Evolutionary conservation across 2,113 vertebrate genomes (phyloP).

Genomic region (Chaenocephalus aceratus): DNA sequence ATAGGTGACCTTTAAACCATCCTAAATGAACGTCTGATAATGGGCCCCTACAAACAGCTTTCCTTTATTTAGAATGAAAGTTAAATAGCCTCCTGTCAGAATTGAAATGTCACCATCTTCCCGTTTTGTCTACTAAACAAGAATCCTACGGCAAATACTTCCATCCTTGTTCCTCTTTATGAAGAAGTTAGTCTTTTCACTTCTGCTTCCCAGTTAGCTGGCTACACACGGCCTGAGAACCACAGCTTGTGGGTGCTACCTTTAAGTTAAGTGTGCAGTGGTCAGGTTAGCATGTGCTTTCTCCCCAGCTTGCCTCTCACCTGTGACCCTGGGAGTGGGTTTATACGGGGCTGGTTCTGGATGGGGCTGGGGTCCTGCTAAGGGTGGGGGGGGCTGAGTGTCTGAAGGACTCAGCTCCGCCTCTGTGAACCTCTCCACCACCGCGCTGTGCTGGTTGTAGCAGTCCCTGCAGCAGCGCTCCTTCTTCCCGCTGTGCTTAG

Average conservation of each 20-base stretch:
- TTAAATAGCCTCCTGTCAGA: not conserved
- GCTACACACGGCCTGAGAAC: not conserved
- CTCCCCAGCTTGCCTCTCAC: conserved; percentile 67
- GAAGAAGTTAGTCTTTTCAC: conserved; percentile 13
- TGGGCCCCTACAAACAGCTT: not conserved
- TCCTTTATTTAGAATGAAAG: not conserved
- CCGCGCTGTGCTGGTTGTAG: conserved; percentile 85
- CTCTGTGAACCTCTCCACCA: conserved; percentile 81
- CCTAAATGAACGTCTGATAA: not conserved
- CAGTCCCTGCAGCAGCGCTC: conserved; percentile 94
- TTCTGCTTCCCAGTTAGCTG: conserved; percentile 25
- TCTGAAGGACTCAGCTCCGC: conserved; percentile 75
- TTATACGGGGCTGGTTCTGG: conserved; percentile 71
- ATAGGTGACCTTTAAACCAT: too few relatives aligned
- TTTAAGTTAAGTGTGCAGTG: too few relatives aligned
- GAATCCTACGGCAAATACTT: not conserved
- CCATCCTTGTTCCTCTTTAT: conserved; percentile 45
- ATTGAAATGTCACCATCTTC: conserved; percentile 28
- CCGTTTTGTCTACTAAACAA: not conserved
- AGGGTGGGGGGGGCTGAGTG: conserved; percentile 45
- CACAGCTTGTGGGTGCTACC: not conserved
- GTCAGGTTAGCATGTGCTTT: not conserved
- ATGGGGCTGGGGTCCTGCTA: conserved; percentile 40
- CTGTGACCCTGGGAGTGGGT: conserved; percentile 81
- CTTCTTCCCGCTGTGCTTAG: conserved; percentile 88